A percentile compares a stretch with the other conserved stretches of the same genome.
Evolutionary conservation across 2,113 vertebrate genomes (phyloP).

Genomic region (Empidonax traillii): DNA sequence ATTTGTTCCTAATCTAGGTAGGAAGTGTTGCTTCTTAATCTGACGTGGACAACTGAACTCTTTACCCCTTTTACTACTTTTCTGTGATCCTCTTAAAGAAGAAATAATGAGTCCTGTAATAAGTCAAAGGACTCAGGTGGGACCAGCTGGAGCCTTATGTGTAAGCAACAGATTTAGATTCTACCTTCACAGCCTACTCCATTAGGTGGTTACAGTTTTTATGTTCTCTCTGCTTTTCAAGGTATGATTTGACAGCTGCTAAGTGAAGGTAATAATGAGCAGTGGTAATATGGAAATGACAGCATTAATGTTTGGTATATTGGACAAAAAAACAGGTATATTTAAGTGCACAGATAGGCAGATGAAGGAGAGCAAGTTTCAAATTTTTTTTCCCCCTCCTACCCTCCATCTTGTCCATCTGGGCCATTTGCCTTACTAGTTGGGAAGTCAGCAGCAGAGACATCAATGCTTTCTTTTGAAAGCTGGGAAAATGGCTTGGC

Average conservation of each 20-base stretch:
- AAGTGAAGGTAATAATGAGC: not conserved
- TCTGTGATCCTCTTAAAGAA: not conserved
- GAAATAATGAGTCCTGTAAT: not conserved
- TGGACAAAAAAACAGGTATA: not conserved
- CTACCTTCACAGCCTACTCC: not conserved
- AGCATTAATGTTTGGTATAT: not conserved
- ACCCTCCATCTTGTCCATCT: not conserved
- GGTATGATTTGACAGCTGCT: not conserved
- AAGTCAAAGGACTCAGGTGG: not conserved
- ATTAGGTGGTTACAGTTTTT: not conserved
- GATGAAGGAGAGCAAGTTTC: not conserved
- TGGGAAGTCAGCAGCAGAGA: not conserved
- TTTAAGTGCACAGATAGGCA: not conserved
- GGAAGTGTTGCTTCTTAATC: not conserved
- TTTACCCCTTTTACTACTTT: not conserved
- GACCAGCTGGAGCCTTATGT: not conserved
- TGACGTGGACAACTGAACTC: not conserved
- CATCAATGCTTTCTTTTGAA: not conserved
- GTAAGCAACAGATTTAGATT: not conserved
- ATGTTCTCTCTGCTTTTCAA: not conserved
- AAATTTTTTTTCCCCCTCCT: not conserved
- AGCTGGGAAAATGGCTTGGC: conserved; percentile 15
- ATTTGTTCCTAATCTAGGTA: not conserved
- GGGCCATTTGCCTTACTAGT: not conserved
- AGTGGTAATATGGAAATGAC: not conserved